Percentiles rank a stretch among this genome's conserved stretches.
phyloP scores from a whole-genome alignment of 2,888 invertebrate genomes.

The Philonicus albiceps region DNA sequence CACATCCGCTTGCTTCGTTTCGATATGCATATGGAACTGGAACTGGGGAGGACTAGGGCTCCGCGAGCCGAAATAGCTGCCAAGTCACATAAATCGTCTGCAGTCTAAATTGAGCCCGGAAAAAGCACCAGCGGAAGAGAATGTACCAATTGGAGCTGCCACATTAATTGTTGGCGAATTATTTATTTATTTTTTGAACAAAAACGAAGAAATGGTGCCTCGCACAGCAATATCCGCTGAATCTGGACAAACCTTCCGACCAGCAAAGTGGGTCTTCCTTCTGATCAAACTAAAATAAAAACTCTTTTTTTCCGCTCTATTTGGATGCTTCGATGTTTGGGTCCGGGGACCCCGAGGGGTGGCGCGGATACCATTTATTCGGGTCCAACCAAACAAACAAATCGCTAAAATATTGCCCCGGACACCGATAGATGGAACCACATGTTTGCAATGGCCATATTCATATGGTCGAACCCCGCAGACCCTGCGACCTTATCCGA shows the following conservation, averaged over 20 bases:
- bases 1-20: background rate
- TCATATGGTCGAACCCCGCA: slow-evolving; percentile 3
- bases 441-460: slow-evolving; percentile 32
- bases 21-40: background rate
- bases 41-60: background rate
- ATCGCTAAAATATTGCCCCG: slow-evolving; percentile 33
- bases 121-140: background rate
- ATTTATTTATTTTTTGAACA: slow-evolving; percentile 16
- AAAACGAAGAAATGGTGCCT: background rate
- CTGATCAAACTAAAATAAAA: background rate
- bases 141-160: slow-evolving; percentile 20
- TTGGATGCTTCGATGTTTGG: background rate
- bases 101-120: background rate
- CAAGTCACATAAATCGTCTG: slow-evolving; percentile 35
- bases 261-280: background rate
- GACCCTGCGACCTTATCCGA: background rate
- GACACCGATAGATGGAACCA: slow-evolving; percentile 34
- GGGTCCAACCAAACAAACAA: slow-evolving; percentile 31
- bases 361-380: slow-evolving; percentile 19
- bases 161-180: slow-evolving; percentile 25
- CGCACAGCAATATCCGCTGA: background rate
- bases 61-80: slow-evolving; percentile 12
- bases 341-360: background rate
- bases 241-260: background rate
- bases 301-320: background rate